Conservation (phyloP, 1,140 invertebrate species). For the Amyelois transitella region DNA sequence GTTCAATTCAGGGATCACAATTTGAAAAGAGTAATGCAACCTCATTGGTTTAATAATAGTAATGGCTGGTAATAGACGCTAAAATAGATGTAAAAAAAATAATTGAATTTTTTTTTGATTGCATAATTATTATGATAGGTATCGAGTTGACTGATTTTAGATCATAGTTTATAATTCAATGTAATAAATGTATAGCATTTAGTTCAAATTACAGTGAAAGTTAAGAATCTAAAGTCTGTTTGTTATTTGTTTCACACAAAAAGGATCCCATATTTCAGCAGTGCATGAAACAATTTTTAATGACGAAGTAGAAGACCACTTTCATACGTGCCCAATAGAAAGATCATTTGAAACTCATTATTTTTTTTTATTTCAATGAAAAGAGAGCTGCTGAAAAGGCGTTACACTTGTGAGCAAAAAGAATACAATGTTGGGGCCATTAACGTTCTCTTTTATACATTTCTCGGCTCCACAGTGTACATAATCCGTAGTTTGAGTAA, state of each 20-base stretch:
- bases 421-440: conserved; percentile 1
- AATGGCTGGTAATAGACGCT: too few species aligned
- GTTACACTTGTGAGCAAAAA: conserved; percentile 5
- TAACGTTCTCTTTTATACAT: conserved; percentile 1
- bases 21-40: too few species aligned
- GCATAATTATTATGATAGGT: too few species aligned
- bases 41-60: too few species aligned
- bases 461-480: neutral
- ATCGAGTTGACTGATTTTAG: too few species aligned
- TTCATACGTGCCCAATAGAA: neutral
- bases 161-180: too few species aligned
- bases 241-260: too few species aligned
- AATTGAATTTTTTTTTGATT: neutral
- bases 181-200: too few species aligned
- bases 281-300: neutral
- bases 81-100: neutral
- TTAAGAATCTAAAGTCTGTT: too few species aligned
- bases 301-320: neutral
- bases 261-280: too few species aligned
- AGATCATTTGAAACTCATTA: conserved; percentile 5
- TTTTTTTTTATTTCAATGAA: neutral
- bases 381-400: neutral
- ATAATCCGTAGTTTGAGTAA: neutral
- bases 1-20: too few species aligned
- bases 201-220: too few species aligned